Base-by-base conservation (phyloP, 2,113 vertebrate species). In the Triplophysa dalaica region DNA sequence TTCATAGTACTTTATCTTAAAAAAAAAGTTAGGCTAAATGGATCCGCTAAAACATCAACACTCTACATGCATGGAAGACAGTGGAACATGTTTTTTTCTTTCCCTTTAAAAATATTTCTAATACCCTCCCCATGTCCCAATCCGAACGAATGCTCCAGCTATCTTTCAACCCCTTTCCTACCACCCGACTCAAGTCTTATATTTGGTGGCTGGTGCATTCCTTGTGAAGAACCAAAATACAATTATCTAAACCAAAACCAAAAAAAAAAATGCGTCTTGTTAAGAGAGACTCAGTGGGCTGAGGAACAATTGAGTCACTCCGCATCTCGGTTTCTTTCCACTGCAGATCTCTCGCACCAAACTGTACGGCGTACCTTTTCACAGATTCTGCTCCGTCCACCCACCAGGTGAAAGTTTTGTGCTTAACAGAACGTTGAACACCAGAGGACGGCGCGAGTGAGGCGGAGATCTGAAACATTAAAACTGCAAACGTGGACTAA, bases 41-140 rank as follows among this genome's bases (percentile, higher is more conserved):
- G 61, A 80, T 64, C 43, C 26, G 66, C 75, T 58, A 79, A 78
- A 88, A 81, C 77, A 81, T 80, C 87, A 87, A 87, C 87, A 87
- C 90, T 85, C 88, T 90, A 92, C 93, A 93, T 93, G 92, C 93
- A 92, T 91, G 92, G 92, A 93, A 93, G 93, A 94, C 92, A 80
- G 88, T 90, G 86, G 90, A 89, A 82, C 89, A 61, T 90, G 89
- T 88, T 88, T 89, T 89, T 88, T 77, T 88, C 83, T 88, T 84
- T 70, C 86, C 89, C 87, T 87, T 88, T 87, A 56, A 68, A 65
- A 72, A 65, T 75, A 74, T 73, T 62, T 74, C 75, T 78, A 62
- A 63, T 16, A 21, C 48, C 50, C 26, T 2, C 58, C 33, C 45
- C 56, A 1, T 14, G n/a, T 84, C 61, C 33, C 88, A 85, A 85